A percentile compares a stretch with the other conserved stretches of the same genome.
These are phyloP conservation scores for Anthonomus grandis DNA, from an alignment of 1,140 invertebrate genomes.

Conservation along the genomic window DNA sequence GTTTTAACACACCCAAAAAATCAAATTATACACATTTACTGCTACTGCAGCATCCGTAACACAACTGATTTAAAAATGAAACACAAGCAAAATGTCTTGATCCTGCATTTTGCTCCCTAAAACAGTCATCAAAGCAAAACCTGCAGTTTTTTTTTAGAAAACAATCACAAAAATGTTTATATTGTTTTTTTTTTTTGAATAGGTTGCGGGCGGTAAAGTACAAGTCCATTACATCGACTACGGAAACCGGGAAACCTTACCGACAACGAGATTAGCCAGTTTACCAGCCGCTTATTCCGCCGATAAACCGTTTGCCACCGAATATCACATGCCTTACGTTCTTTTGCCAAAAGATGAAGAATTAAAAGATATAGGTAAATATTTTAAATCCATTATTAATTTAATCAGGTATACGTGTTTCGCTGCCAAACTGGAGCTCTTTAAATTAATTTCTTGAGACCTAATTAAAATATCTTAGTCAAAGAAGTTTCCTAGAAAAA, in stretches of 20 bases:
- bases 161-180: conserved; percentile 51
- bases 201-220: conserved; percentile 30
- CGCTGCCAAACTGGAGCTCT: too few relatives aligned
- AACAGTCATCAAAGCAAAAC: too few relatives aligned
- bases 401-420: too few relatives aligned
- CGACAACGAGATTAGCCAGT: conserved; percentile 63
- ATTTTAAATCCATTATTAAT: too few relatives aligned
- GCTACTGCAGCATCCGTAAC: too few relatives aligned
- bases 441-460: background rate
- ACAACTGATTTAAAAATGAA: too few relatives aligned
- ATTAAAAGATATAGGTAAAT: conserved; percentile 59
- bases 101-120: too few relatives aligned
- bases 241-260: conserved; percentile 71
- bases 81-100: too few relatives aligned
- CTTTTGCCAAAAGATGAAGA: conserved; percentile 82
- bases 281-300: conserved; percentile 74
- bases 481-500: too few relatives aligned
- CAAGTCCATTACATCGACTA: conserved; percentile 82
- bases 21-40: too few relatives aligned
- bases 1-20: too few relatives aligned
- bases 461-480: too few relatives aligned
- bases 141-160: background rate
- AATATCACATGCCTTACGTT: conserved; percentile 83
- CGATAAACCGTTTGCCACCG: conserved; percentile 78
- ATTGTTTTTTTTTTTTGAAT: conserved; percentile 10